Conservation (phyloP, 2,113 vertebrate genomes). For the Micronycteris hirsuta region DNA sequence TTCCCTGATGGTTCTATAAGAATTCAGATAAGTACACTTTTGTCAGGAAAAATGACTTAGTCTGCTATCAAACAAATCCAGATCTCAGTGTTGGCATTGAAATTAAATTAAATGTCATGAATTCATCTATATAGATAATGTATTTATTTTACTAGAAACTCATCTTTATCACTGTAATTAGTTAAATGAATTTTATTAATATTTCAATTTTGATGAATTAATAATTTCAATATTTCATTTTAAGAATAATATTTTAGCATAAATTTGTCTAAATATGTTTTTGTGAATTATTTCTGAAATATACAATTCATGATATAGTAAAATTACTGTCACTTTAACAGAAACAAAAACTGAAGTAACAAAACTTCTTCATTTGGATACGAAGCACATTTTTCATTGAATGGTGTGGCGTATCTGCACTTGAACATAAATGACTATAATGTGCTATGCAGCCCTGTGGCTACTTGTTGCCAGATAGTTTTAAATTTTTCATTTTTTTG, state of each 20-base stretch:
- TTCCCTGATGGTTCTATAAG: neutral
- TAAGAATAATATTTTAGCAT: neutral
- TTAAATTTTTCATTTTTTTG: slow-evolving; percentile 32
- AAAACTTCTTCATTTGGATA: neutral
- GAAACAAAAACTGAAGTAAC: neutral
- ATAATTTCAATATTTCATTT: neutral
- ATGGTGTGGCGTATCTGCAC: neutral
- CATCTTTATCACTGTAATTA: neutral
- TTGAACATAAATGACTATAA: slow-evolving; percentile 12
- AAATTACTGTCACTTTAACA: neutral
- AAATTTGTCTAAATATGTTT: neutral
- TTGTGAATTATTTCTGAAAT: neutral
- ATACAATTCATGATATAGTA: neutral
- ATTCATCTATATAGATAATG: neutral
- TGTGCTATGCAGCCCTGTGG: neutral
- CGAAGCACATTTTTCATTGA: neutral
- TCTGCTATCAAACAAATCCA: neutral
- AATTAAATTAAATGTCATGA: neutral
- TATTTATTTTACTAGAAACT: neutral
- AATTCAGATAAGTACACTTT: neutral
- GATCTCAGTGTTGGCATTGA: neutral
- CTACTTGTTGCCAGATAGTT: neutral
- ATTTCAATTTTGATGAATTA: neutral
- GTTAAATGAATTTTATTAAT: neutral
- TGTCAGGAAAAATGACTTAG: neutral